Conservation (phyloP, 2,888 invertebrate genomes). For the Lepas anatifera region DNA sequence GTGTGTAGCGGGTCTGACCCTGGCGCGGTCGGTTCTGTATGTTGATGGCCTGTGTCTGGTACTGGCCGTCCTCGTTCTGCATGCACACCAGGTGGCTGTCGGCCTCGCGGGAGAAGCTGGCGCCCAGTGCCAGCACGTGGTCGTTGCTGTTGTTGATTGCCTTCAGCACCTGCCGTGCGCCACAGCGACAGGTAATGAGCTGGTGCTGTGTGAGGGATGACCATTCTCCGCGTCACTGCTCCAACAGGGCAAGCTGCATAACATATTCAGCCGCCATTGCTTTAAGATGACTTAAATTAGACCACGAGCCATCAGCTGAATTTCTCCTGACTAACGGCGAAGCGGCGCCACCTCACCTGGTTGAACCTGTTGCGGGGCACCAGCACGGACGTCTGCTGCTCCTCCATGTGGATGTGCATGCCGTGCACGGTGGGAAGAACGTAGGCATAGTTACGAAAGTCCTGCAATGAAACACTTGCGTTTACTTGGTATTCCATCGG, state of each 20-base stretch:
- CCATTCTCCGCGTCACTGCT: too few species aligned
- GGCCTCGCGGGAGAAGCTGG: conserved; percentile 61
- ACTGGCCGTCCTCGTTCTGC: conserved; percentile 56
- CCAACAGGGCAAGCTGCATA: too few species aligned
- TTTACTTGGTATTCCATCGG: not conserved
- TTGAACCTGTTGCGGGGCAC: conserved; percentile 63
- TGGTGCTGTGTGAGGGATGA: too few species aligned
- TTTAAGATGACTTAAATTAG: too few species aligned
- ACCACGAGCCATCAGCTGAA: too few species aligned
- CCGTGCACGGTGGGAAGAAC: conserved; percentile 63
- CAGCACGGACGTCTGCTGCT: conserved; percentile 58
- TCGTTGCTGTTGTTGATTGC: conserved; percentile 67
- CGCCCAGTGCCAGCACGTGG: conserved; percentile 69
- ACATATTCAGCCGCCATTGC: too few species aligned
- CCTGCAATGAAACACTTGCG: conserved; percentile 37
- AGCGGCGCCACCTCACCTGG: conserved; percentile 34
- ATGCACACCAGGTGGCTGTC: conserved; percentile 81
- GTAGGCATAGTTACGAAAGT: conserved; percentile 71
- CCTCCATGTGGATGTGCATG: conserved; percentile 68
- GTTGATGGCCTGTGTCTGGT: conserved; percentile 76
- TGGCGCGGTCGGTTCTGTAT: conserved; percentile 67
- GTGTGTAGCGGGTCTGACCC: too few species aligned
- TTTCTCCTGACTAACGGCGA: too few species aligned
- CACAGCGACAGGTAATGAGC: too few species aligned
- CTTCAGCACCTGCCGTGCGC: conserved; percentile 55